Percentiles rank a stretch among this genome's conserved stretches.
Conservation (phyloP, 2,113 vertebrate species). For the Hippocampus mohnikei region DNA sequence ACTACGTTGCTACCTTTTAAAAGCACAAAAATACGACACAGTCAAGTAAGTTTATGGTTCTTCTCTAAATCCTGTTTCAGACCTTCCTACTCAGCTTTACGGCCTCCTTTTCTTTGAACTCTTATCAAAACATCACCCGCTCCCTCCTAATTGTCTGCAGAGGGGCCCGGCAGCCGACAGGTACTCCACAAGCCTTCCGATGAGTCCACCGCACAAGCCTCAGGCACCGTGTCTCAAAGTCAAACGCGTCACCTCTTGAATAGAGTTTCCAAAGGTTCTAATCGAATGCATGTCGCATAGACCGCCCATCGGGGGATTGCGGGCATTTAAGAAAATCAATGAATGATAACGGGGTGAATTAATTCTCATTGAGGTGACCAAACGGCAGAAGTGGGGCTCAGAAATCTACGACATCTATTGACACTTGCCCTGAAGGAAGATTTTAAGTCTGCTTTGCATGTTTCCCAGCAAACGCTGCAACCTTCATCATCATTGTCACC, state of each 20-base stretch:
- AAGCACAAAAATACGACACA: neutral
- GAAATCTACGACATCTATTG: neutral
- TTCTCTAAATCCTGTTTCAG: slow-evolving; percentile 5
- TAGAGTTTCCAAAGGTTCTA: neutral
- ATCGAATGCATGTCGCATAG: neutral
- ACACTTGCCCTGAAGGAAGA: neutral
- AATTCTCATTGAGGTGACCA: neutral
- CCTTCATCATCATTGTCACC: too few relatives aligned
- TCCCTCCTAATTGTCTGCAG: slow-evolving; percentile 13
- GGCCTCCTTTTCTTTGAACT: slow-evolving; percentile 9
- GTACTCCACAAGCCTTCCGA: neutral
- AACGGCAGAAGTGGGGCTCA: neutral
- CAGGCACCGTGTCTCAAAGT: neutral
- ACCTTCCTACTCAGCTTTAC: slow-evolving; percentile 12
- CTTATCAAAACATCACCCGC: slow-evolving; percentile 23
- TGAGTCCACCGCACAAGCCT: neutral
- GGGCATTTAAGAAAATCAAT: neutral
- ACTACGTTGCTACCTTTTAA: neutral
- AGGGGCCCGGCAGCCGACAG: neutral
- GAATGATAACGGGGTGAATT: neutral
- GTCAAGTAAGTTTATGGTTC: too few relatives aligned
- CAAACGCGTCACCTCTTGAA: neutral
- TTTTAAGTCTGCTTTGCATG: too few relatives aligned
- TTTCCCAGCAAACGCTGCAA: too few relatives aligned
- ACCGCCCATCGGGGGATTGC: neutral